Evolutionary conservation across 2,113 vertebrate species (phyloP), one percentile per base, ranked within the genome.

Genomic region (Entomyzon cyanotis): DNA sequence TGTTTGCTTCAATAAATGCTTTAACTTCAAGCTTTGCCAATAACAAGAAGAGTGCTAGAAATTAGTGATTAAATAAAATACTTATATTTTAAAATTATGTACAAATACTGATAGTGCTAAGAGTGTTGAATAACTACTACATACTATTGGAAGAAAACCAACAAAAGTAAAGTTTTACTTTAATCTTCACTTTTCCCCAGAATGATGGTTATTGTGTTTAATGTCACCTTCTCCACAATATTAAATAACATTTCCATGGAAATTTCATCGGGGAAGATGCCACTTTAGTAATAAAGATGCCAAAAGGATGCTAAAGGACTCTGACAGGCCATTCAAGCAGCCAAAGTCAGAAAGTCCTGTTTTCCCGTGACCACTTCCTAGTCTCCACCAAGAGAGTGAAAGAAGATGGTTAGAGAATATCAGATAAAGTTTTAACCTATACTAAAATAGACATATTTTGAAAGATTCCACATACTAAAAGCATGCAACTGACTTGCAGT

Each of bases 381-480:
- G 22, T 73, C 25, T 47, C n/a, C 33, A 46, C 28, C 24, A n/a
- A 24, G 44, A 28, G 5, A n/a, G 16, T 15, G 9, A 58, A 75
- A 58, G 23, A 25, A 39, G n/a, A 28, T 4, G 8, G 12, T 22
- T 39, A 83, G n/a, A 83, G 59, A 75, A 59, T 9, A 59, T 1
- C 3, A 0, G 49, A 63, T 46, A 8, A 63, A 47, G 15, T 21
- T 37, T 23, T 19, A 53, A 49, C 21, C 31, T 21, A 11, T 2
- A 6, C 35, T 31, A 21, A 44, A 0, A 37, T 0, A 42, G 65
- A 35, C 3, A 4, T 3, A 19, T 30, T 73, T 44, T 37, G 60
- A n/a, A 27, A 70, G 27, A n/a, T 65, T 46, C 8, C 37, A 69
- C 27, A 5, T 3, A 14, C 24, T 17, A 8, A 31, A 49, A 23